Conservation (phyloP, 53 echinoderm and acorn worm genomes). For the Hippasteria phrygiana region DNA sequence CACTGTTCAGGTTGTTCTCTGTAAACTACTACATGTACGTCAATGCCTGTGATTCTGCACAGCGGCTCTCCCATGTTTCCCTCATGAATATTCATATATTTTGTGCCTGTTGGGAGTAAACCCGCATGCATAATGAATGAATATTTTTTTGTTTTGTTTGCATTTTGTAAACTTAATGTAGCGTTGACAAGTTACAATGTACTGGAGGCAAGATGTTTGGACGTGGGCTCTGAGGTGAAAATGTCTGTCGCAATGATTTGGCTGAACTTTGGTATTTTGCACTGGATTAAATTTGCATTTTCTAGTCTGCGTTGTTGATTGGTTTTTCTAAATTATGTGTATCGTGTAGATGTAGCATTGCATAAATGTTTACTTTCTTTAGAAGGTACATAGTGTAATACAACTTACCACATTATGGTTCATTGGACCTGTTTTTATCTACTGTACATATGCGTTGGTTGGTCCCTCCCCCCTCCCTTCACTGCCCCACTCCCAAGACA, state of each 20-base stretch:
- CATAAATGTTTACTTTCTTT: no score
- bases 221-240: background rate
- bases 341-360: background rate
- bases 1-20: no score
- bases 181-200: background rate
- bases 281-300: background rate
- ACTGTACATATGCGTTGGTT: no score
- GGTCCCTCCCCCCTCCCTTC: no score
- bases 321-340: background rate
- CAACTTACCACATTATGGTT: no score
- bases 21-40: no score
- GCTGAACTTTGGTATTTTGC: background rate
- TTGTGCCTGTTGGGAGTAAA: no score
- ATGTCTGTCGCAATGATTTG: background rate
- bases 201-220: conserved; percentile 1
- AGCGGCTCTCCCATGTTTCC: background rate
- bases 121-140: background rate
- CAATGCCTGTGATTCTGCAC: no score
- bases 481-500: no score
- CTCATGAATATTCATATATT: background rate
- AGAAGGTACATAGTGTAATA: no score
- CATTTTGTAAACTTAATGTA: background rate
- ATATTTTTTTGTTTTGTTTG: background rate
- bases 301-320: no score
- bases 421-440: no score